A percentile compares a stretch with the other conserved stretches of the same genome.
Conservation (phyloP, 2,113 vertebrate genomes). For the Phalacrocorax aristotelis region DNA sequence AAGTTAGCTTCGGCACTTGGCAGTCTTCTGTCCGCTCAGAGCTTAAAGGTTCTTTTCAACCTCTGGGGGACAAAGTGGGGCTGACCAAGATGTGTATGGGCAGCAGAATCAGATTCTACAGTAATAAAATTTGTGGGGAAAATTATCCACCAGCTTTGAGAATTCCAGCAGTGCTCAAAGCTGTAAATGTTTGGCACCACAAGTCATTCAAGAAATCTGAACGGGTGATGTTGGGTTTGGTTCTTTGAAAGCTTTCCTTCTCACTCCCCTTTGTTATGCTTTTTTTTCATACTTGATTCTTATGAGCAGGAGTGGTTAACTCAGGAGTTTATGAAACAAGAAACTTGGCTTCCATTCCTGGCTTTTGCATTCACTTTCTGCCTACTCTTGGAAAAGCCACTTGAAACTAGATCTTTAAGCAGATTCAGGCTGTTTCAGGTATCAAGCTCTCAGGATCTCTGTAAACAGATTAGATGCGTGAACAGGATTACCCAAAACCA, state of each 20-base stretch:
- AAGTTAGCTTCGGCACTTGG: neutral
- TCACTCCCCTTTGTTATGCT: neutral
- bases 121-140: slow-evolving; percentile 44
- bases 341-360: slow-evolving; percentile 25
- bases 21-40: neutral
- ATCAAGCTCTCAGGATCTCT: neutral
- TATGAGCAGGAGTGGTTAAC: slow-evolving; percentile 28
- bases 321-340: slow-evolving; percentile 36
- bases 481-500: neutral
- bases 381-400: neutral
- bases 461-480: neutral
- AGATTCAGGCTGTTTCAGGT: neutral
- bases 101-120: slow-evolving; percentile 18
- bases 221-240: neutral
- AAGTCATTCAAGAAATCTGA: neutral
- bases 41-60: neutral
- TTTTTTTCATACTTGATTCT: neutral
- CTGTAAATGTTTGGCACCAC: neutral
- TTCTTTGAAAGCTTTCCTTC: slow-evolving; percentile 20
- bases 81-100: neutral
- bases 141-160: slow-evolving; percentile 13
- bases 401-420: neutral
- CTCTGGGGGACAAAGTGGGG: neutral
- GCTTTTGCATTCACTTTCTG: neutral
- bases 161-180: slow-evolving; percentile 20